phyloP scores from a whole-genome alignment of 1,140 invertebrate genomes.

The Meloidogyne exigua region DNA sequence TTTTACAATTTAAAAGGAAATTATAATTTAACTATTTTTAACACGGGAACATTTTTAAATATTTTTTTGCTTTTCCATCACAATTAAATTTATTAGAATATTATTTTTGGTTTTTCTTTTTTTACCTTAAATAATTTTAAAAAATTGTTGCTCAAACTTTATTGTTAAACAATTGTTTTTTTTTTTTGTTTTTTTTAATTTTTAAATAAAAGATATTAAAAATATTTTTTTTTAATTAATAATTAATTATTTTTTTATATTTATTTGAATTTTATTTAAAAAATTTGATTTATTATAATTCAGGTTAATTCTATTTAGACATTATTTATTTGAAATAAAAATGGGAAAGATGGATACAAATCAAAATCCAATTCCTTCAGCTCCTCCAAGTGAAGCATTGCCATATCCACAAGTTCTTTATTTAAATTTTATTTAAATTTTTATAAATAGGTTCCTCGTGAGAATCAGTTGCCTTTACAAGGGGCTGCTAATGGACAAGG shows the following conservation, averaged over 20 bases:
- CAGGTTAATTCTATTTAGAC: background rate
- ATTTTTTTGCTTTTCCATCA: background rate
- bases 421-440: background rate
- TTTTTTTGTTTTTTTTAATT: slow-evolving; percentile 7
- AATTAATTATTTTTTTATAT: background rate
- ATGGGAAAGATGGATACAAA: background rate
- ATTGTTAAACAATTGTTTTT: background rate
- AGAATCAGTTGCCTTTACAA: slow-evolving; percentile 14
- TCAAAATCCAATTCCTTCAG: slow-evolving; percentile 2
- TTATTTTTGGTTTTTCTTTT: slow-evolving; percentile 2
- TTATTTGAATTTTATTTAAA: background rate
- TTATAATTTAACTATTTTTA: too few species aligned
- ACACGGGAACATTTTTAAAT: too few species aligned
- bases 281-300: background rate
- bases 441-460: background rate
- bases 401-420: background rate
- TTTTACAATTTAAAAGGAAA: too few species aligned
- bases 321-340: background rate
- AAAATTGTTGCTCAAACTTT: background rate
- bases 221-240: background rate
- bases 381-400: background rate
- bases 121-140: background rate
- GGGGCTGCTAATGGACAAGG: slow-evolving; percentile 3
- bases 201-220: background rate
- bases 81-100: background rate